These are phyloP conservation scores for Stomorhina lunata DNA, from an alignment of 2,888 invertebrate genomes.

Conservation along the genomic window DNA sequence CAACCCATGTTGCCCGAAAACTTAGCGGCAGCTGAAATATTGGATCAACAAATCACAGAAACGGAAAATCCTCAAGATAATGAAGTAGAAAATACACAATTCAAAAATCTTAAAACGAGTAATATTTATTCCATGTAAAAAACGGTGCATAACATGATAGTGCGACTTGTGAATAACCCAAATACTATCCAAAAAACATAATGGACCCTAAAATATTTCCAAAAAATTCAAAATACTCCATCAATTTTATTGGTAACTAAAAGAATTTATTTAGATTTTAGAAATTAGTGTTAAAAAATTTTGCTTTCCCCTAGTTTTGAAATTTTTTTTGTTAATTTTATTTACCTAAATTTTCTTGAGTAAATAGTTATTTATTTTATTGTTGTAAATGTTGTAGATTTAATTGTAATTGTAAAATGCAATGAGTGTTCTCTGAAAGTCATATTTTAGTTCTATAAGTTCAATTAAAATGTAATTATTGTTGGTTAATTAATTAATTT, in stretches of 20 bases:
- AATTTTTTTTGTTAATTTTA: conserved; percentile 48
- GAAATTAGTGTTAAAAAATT: too few species aligned
- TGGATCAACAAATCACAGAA: conserved; percentile 42
- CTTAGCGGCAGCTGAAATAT: conserved; percentile 51
- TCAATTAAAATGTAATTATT: conserved; percentile 46
- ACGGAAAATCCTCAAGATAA: conserved; percentile 18
- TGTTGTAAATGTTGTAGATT: conserved; percentile 64
- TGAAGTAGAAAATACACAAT: conserved; percentile 36
- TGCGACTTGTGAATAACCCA: too few species aligned
- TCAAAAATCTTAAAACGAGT: conserved; percentile 1
- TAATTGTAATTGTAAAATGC: conserved; percentile 64
- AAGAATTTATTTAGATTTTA: too few species aligned
- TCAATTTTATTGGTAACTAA: too few species aligned
- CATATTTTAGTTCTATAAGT: conserved; percentile 69
- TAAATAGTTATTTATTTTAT: conserved; percentile 65
- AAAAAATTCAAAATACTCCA: too few species aligned
- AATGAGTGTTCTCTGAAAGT: conserved; percentile 77
- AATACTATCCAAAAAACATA: too few species aligned
- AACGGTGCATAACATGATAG: too few species aligned
- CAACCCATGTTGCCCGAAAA: conserved; percentile 29
- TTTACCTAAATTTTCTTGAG: conserved; percentile 60
- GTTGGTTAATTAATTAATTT: conserved; percentile 59
- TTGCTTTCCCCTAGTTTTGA: too few species aligned
- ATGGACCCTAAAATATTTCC: too few species aligned
- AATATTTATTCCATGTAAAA: conserved; percentile 56